A percentile compares a stretch with the other conserved stretches of the same genome.
phyloP scores from a whole-genome alignment of 1,140 invertebrate species.

The Goniozus legneri region DNA sequence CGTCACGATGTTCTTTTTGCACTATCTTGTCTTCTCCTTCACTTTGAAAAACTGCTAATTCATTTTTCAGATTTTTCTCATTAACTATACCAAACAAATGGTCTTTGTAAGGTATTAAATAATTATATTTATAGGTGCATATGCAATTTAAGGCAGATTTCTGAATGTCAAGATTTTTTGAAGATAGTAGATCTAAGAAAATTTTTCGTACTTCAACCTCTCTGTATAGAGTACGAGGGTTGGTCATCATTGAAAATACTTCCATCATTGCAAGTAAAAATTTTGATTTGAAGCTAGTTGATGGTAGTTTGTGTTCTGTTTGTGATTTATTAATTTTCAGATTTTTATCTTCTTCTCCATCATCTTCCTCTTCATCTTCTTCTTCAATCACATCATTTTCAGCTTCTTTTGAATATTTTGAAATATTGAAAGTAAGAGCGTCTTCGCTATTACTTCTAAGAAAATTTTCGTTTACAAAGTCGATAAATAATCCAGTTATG shows the following conservation, averaged over 20 bases:
- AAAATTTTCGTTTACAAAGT: constrained; percentile 67
- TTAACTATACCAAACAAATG: constrained; percentile 76
- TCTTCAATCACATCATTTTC: constrained; percentile 16
- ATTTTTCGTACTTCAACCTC: constrained; percentile 72
- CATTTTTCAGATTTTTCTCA: constrained; percentile 83
- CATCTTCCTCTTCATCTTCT: constrained; percentile 21
- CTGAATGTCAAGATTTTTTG: constrained; percentile 76
- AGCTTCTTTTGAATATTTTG: constrained; percentile 21
- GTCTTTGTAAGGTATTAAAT: constrained; percentile 72
- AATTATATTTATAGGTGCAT: constrained; percentile 77
- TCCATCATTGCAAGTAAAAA: constrained; percentile 70
- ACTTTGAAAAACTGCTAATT: constrained; percentile 75
- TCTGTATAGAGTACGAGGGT: constrained; percentile 74
- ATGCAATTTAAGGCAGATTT: constrained; percentile 82
- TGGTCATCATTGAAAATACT: constrained; percentile 76
- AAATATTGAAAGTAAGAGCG: constrained; percentile 52
- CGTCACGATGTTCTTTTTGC: constrained; percentile 67
- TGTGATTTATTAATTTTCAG: constrained; percentile 12
- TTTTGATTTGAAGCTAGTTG: constrained; percentile 57
- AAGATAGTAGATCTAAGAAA: constrained; percentile 75
- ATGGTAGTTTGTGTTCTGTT: neutral
- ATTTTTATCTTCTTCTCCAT: constrained; percentile 26
- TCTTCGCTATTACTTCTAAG: constrained; percentile 53
- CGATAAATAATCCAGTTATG: constrained; percentile 71
- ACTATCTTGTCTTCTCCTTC: constrained; percentile 67